Base-by-base conservation (phyloP, 2,797 vertebrate species). In the Notoglanidium macrostoma region DNA sequence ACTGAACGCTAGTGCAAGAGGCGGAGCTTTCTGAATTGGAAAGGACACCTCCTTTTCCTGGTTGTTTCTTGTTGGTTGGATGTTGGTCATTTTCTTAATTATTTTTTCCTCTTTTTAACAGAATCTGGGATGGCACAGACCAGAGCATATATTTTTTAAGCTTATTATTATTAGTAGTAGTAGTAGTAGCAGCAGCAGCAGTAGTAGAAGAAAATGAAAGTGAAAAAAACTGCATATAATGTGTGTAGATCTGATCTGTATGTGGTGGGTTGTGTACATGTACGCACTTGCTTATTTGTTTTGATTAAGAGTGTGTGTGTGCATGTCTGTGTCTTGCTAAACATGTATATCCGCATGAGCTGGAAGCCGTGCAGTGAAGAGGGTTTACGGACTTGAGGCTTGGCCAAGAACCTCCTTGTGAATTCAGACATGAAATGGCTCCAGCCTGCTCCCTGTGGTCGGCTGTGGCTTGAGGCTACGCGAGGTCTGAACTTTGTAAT, bases 401-500 rank as follows among this genome's bases (percentile, higher is more conserved):
- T 46, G 85, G 79, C 84, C 80, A 59, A 57, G 65, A 84, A 84
- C 59, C 72, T 83, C n/a, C 73, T 83, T 65, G 87, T 85, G 85
- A 86, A 88, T 86, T 86, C 79, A 88, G 84, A 90, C 89, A 84
- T 86, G 84, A 87, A 88, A 88, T 90, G 88, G 77, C 81, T 90
- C 85, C 89, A 88, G 87, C 87, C 89, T 87, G 87, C 86, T 89
- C 72, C 85, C 87, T 87, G 87, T 83, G 88, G 86, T 88, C 86
- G 80, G 29, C 54, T 83, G 85, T 79, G 87, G 88, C 84, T 88
- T 82, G 73, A 87, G 87, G 88, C 85, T 81, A 57, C 40, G 68
- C 63, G 23, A 85, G 85, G 86, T 19, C 70, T 88, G 85, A 63
- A 55, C 72, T 87, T 84, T 81, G 70, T 88, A 86, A 89, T 78